Conservation (phyloP, 2,113 vertebrate species). For the Gopherus evgoodei region DNA sequence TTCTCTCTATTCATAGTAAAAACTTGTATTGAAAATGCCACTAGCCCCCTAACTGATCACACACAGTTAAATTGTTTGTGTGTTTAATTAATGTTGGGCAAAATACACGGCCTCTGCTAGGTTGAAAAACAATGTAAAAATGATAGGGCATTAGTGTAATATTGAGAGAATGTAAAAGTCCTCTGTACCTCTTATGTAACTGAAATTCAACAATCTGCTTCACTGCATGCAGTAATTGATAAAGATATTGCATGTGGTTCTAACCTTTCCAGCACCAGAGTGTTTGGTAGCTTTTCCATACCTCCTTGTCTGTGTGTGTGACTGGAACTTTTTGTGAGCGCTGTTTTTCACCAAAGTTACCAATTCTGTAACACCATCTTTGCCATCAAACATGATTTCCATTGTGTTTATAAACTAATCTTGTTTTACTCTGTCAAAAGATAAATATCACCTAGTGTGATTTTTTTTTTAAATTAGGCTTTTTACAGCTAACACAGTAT, state of each 20-base stretch:
- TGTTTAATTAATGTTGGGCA: neutral
- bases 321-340: neutral
- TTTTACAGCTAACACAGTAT: neutral
- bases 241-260: neutral
- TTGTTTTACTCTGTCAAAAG: constrained; percentile 7
- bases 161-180: neutral
- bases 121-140: neutral
- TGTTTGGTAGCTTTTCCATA: neutral
- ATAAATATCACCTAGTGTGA: neutral
- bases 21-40: neutral
- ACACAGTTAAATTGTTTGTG: neutral
- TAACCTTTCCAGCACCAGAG: neutral
- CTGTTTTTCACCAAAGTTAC: neutral
- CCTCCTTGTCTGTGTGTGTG: neutral
- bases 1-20: neutral
- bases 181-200: neutral
- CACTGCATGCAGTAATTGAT: neutral
- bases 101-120: neutral
- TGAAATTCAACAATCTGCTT: neutral
- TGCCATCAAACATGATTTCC: neutral
- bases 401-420: neutral
- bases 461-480: neutral
- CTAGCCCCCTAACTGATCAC: neutral
- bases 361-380: neutral
- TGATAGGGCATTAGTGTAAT: neutral